phyloP scores from a whole-genome alignment of 2,888 invertebrate genomes.

The Neoaliturus tenellus region DNA sequence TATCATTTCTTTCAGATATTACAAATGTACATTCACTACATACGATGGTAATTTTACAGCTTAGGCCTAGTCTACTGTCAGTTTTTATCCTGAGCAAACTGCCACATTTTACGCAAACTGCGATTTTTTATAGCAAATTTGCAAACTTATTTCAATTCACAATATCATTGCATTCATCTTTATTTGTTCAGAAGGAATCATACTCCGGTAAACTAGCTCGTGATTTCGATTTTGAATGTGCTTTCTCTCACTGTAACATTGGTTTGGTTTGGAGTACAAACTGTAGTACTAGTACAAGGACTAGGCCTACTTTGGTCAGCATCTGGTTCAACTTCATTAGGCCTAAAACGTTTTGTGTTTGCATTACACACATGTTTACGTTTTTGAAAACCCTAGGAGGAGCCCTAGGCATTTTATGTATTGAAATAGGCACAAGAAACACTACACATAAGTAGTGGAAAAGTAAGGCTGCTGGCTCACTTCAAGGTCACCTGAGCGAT shows the following conservation, averaged over 20 bases:
- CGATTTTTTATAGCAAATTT: background rate
- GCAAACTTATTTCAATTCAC: background rate
- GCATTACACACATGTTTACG: conserved; percentile 11
- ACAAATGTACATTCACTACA: conserved; percentile 25
- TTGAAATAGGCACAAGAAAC: background rate
- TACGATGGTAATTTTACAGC: conserved; percentile 20
- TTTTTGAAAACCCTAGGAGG: conserved; percentile 25
- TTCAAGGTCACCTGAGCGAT: no score
- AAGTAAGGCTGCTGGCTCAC: no score
- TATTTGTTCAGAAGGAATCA: background rate
- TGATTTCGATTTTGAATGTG: conserved; percentile 1
- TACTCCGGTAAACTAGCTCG: conserved; percentile 26
- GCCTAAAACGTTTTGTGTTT: conserved; percentile 9
- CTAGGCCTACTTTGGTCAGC: conserved; percentile 27
- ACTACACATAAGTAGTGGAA: no score
- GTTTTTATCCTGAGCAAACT: background rate
- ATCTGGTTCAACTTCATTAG: conserved; percentile 12
- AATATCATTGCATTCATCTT: background rate
- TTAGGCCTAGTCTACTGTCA: conserved; percentile 27
- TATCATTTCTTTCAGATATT: conserved; percentile 14
- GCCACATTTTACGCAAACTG: conserved; percentile 6
- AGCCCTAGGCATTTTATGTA: conserved; percentile 14
- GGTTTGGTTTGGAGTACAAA: conserved; percentile 13
- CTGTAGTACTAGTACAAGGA: conserved; percentile 20
- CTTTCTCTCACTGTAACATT: background rate